Base-by-base conservation (phyloP, 2,888 invertebrate species). In the Trissolcus japonicus region DNA sequence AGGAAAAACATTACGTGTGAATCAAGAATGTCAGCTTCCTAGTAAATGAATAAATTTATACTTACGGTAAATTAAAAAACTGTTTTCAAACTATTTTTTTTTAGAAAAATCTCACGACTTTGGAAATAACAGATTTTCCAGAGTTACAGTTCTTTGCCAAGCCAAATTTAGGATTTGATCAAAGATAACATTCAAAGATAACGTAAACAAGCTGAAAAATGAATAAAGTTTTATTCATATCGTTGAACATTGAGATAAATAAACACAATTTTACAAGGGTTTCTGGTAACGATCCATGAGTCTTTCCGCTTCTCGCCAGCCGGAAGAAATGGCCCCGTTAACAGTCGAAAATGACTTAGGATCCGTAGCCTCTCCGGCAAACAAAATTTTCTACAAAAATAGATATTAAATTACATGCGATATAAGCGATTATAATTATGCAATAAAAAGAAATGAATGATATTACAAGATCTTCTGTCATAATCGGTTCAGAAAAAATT, bases 311-410 rank as follows among this genome's bases (percentile, higher is more conserved):
- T 94, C 95, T 25, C 94, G 90, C 87, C 92, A 92, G 0, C 95
- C 95, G 11, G 92, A 90, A 81, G 92, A 93, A 0, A 94, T 88
- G 0, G 95, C 95, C 0, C 94, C 95, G 80, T 95, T 93, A 0
- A 93, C 94, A 0, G 93, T 92, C 0, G 91, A 91, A 82, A 91
- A 93, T 79, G 90, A 90, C 63, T 91, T 90, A 17, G 90, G 88
- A 2, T 92, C 91, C 0, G 93, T 92, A 0, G 93, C 92, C 83
- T 94, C 94, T 0, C 94, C 94, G 0, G 92, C 93, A 83, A 94
- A 94, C 81, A 92, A 91, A 0, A 94, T 85, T 0, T 91, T 87
- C 13, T 68, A 29, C 40, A 57, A 35, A 66, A 11, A 13, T 46
- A 1, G 3, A 46, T 25, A 6, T 6, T 0, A 25, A 25, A 25